Evolutionary conservation across 2,797 vertebrate species (phyloP).

Genomic region (Anabacerthia variegaticeps): DNA sequence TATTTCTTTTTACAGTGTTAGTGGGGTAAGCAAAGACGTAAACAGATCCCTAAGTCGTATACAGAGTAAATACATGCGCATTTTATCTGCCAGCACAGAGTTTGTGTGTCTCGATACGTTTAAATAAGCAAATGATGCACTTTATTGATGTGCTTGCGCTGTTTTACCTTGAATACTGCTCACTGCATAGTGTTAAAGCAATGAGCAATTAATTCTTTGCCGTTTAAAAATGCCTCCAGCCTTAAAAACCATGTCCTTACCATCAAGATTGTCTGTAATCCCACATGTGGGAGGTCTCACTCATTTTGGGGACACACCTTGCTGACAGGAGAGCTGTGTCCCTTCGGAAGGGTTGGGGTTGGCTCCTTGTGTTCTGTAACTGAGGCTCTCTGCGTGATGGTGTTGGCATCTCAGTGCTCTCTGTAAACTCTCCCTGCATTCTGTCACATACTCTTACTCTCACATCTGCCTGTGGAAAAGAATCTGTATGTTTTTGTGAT

Average conservation of each 20-base stretch:
- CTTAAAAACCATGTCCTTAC: neutral
- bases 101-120: neutral
- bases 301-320: neutral
- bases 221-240: neutral
- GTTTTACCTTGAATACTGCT: neutral
- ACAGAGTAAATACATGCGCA: neutral
- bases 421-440: neutral
- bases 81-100: neutral
- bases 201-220: neutral
- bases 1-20: neutral
- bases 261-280: neutral
- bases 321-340: neutral
- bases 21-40: neutral
- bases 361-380: neutral
- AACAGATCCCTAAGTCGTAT: neutral
- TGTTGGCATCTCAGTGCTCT: neutral
- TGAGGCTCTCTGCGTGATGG: neutral
- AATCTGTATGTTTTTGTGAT: neutral
- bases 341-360: neutral
- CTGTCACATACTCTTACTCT: neutral
- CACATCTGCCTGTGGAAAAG: neutral
- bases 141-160: neutral
- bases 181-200: neutral
- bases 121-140: neutral
- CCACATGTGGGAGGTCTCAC: neutral